Base-by-base conservation (phyloP, 2,113 vertebrate species). In the Ochotona princeps region DNA sequence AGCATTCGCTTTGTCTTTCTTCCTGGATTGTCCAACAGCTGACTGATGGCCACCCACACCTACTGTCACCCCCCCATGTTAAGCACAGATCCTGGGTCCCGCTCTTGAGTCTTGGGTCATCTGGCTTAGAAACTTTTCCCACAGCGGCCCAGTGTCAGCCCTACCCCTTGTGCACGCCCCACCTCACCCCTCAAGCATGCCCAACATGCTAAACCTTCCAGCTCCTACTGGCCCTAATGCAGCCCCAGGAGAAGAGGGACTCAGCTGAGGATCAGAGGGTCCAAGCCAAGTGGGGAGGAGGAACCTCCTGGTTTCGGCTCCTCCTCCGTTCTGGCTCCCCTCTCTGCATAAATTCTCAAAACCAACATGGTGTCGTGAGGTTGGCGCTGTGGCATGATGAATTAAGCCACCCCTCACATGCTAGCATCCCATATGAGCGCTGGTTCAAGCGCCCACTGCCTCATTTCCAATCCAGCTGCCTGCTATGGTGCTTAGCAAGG, bases 201-300 rank as follows among this genome's bases (percentile, higher is more conserved):
- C 38, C 38, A 44, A 44, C 38, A 44, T 44, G 38, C 38, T 44
- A 11, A 8, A 13, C 28, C 10, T 79, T 13, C 30, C 38, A 21
- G 49, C 69, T 13, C 18, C 25, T 0, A 2, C 15, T n/a, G 5
- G 35, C 21, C 2, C 0, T 15, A 7, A 7, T 35, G 32, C 35
- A 38, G 35, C 28, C 6, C 2, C 10, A 20, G 49, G 20, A 47
- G n/a, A 47, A 21, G 1, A 12, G n/a, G 54, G 63, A 28, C 69
- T 12, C 44, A 9, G 15, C 18, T 17, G 2, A 0, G 30, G 0
- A 0, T 38, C 23, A 1, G 11, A 32, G 20, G 26, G 17, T 35
- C 57, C 6, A 15, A 25, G 85, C 15, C 10, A 26, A 13, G 51
- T 11, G 18, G 15, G 30, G 75, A 30, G 32, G n/a, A 25, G 65